Base-by-base conservation (phyloP, 2,888 invertebrate species). In the Congeria kusceri region DNA sequence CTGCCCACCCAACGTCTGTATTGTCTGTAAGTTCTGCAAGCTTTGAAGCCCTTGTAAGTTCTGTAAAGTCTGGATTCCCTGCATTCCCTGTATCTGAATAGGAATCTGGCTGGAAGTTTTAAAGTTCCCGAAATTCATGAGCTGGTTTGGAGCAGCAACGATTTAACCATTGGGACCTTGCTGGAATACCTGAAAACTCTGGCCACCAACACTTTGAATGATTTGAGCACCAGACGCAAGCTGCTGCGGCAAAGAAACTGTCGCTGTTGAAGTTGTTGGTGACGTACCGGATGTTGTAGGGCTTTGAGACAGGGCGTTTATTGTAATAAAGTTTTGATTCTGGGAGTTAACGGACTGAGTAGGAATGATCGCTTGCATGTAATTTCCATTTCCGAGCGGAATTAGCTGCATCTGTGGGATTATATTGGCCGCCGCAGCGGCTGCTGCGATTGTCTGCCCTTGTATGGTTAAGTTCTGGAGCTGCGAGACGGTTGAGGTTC, bases 1-100 rank as follows among this genome's bases (percentile, higher is more conserved):
- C 9, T 88, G 75, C 29, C 89, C 86, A 77, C 88, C 87, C 3
- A 88, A 67, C 25, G 87, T 84, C 18, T 86, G 88, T 7, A 91
- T 61, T 39, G 39, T 39, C 39, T 39, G 39, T 39, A 39, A 39
- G 39, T 39, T 39, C 59, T 88, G 90, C 20, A 90, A 53, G 28
- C 83, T 85, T 76, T 89, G 89, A 66, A 90, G 64, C 13, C 83
- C 73, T 64, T 87, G 89, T 13, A 89, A 49, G 44, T 83, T 83
- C 57, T 87, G 88, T 11, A 90, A 27, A 29, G 83, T 83, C 69
- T 89, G 91, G 20, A 91, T 49, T 18, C 89, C 87, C 66, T 89
- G 91, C 18, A 91, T 47, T 61, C 89, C 89, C 64, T 90, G 91
- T 5, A 91, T 80, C 79, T 90, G 91, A 1, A 91, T 67, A 0